A percentile compares a stretch with the other conserved stretches of the same genome.
Conservation (phyloP, 2,797 vertebrate genomes). For the Stomatorhinus walkeri region DNA sequence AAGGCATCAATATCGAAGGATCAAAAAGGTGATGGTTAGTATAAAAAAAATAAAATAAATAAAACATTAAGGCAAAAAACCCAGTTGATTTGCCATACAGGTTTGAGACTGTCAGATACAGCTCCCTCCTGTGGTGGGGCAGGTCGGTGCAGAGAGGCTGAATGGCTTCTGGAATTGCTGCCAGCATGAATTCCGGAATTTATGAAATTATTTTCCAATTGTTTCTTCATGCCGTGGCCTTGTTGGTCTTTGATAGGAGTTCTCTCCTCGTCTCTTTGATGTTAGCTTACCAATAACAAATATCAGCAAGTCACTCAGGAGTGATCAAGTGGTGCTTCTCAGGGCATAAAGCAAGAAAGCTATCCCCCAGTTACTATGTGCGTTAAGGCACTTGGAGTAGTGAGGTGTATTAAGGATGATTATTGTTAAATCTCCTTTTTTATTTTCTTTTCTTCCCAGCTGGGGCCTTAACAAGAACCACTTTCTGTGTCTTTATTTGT, state of each 20-base stretch:
- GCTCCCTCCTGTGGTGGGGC: background rate
- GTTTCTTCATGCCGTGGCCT: background rate
- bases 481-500: background rate
- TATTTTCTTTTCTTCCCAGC: background rate
- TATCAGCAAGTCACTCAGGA: background rate
- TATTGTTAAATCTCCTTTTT: slow-evolving; percentile 9
- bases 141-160: background rate
- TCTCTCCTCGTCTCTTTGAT: background rate
- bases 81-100: background rate
- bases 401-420: background rate
- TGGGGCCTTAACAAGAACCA: background rate
- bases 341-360: background rate
- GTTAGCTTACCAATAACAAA: background rate
- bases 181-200: background rate
- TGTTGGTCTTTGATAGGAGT: background rate
- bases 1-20: background rate
- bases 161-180: background rate
- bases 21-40: background rate
- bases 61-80: background rate
- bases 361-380: background rate
- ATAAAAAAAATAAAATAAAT: background rate
- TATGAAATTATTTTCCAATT: background rate
- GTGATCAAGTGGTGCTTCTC: background rate
- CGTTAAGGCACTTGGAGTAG: background rate
- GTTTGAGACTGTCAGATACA: background rate